Evolutionary conservation across 2,888 invertebrate species (phyloP), one percentile per base, ranked within the genome.

Genomic region (Anoncus sp.): DNA sequence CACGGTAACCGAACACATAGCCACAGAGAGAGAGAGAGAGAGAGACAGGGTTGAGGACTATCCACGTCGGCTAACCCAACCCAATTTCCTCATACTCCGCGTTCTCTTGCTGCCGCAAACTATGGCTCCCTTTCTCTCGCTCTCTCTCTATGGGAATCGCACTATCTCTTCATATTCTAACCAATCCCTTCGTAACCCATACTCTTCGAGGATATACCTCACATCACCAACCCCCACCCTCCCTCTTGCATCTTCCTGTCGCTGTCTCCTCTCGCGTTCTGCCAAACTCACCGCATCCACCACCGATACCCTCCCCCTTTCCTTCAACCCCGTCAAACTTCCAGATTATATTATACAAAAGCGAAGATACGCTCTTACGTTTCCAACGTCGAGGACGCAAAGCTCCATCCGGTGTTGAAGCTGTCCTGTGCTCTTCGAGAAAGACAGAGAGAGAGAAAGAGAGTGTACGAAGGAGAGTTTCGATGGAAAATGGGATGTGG

Each of bases 261-360:
- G 55, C 72, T 57, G 65, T 45, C 74, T 77, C 66, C 71, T 47
- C 60, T 57, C 65, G n/a, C 40, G 22, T 60, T 59, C 38, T 40
- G 18, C 65, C 70, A 60, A 70, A 60, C 51, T 51, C 55, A 49
- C 63, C 62, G 27, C 60, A 57, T 49, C 47, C 70, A 60, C 59
- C 60, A 9, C 51, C 70, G n/a, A 43, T 45, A 40, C 18, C 66
- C 59, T 24, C 47, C 57, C 51, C 62, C 59, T 76, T 59, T 75
- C 74, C 79, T 72, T 77, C 75, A 83, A 81, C 79, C 85, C 85
- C 83, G 87, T 88, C 88, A 88, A 89, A 89, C 87, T 88, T 88
- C 79, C 82, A 86, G 87, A 88, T 89, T 89, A 87, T 86, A 87
- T 89, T 87, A 88, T 88, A 87, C 85, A 87, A 88, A 87, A 87